Base-by-base conservation (phyloP, 2,888 invertebrate genomes). In the Dynastes maya region DNA sequence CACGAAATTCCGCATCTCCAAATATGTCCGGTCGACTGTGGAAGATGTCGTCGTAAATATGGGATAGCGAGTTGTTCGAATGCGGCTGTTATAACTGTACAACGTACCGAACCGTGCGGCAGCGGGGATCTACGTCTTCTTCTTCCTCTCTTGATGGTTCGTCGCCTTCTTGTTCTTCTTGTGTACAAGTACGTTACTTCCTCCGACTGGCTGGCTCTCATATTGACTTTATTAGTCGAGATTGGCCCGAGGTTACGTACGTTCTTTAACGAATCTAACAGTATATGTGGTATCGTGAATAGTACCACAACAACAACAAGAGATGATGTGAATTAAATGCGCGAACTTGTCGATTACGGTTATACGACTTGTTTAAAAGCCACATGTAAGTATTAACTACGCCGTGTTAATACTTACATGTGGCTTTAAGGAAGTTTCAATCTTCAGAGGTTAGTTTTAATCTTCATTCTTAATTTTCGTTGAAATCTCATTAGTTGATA, bases 1-100 rank as follows among this genome's bases (percentile, higher is more conserved):
- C 55, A 58, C 58, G 58, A 72, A 71, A 72, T 72, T 72, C 72
- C 72, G 61, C 72, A 16, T 72, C 51, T 72, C 72, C 72, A 72
- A 72, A 72, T 72, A 72, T 58, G 72, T 58, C 55, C 70, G 16
- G 67, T 27, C 32, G 64, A n/a, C 11, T 37, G 11, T 32, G 29
- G 22, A n/a, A 29, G 29, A 32, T 29, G 64, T 55, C 55, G 55
- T n/a, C 22, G n/a, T 45, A 45, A 45, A 45, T 45, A 45, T 11
- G 45, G 45, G 45, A 45, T 45, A 45, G 45, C 45, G 45, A 45
- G 45, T 45, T 45, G 8, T 8, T 37, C 32, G 58, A 5, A 61
- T 32, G 22, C 55, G 16, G 55, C 68, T 22, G 27, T 58, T 61
- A 40, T 72, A 72, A 72, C 72, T 55, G 72, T 72, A 72, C 40